Base-by-base conservation (phyloP, 2,888 invertebrate species). In the Calameuta idolon region DNA sequence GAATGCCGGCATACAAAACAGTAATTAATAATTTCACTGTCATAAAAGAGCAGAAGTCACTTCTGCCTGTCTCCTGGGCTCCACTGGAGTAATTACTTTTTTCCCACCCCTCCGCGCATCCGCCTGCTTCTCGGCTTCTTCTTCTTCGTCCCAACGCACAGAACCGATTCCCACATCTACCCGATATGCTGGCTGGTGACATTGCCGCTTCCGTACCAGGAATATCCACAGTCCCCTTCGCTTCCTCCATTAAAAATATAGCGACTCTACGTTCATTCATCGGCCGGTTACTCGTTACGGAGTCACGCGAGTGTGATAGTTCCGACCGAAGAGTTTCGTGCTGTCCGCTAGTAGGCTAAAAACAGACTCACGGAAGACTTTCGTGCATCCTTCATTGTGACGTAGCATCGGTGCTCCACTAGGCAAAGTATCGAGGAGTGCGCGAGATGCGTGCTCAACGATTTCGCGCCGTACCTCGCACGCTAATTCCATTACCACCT, bases 11-110 rank as follows among this genome's bases (percentile, higher is more conserved):
- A 80, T 85, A 83, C 87, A 87, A 87, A 87, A 87, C 84, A 83
- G 85, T 88, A 88, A 88, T 88, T 88, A 88, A 88, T 88, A 88
- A 88, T 88, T 88, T 88, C 85, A 86, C 86, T 84, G 86, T 85
- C 84, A 81, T 85, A 82, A 87, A 85, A 82, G 69, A 79, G 79
- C 73, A 80, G 74, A 68, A 31, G 69, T 79, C 76, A 73, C 75
- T 76, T 76, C 74, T 74, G 71, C 77, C 76, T 55, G 71, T 34
- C 76, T 75, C 76, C 40, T 71, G 77, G 40, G 75, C 75, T 79
- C 79, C 80, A 73, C 76, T 11, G 74, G 79, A 77, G 81, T 86
- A 85, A 86, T 86, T 86, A 81, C 86, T 85, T 86, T 85, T 86
- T 85, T 85, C 81, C 80, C 77, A 30, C 40, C 73, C 74, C 69